phyloP scores from a whole-genome alignment of 2,888 invertebrate genomes.

The Cyclophora albipunctata region DNA sequence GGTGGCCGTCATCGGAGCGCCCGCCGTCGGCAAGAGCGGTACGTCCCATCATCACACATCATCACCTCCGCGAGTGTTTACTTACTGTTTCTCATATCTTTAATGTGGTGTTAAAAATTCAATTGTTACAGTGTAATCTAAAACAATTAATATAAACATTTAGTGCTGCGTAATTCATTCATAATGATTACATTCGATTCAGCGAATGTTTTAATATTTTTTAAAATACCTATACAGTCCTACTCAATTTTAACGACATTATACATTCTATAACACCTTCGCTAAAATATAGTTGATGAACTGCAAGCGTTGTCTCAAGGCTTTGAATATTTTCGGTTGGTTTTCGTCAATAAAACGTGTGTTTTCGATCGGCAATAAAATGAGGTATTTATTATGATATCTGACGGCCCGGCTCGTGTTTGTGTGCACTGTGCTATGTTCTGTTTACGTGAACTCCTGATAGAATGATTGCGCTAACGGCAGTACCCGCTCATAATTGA shows the following conservation, averaged over 20 bases:
- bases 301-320: constrained; percentile 30
- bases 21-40: constrained; percentile 96
- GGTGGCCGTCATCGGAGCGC: constrained; percentile 91
- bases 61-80: constrained; percentile 8
- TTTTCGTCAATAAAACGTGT: constrained; percentile 11
- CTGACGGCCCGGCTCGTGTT: too few relatives aligned
- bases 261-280: constrained; percentile 1
- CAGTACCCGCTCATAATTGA: too few relatives aligned
- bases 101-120: background rate
- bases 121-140: too few relatives aligned
- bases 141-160: too few relatives aligned
- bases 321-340: constrained; percentile 26
- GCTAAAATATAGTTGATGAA: constrained; percentile 27
- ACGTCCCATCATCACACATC: constrained; percentile 41
- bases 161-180: too few relatives aligned
- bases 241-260: too few relatives aligned
- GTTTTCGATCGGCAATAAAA: constrained; percentile 26
- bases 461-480: too few relatives aligned
- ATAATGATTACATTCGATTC: too few relatives aligned
- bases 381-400: constrained; percentile 21
- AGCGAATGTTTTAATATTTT: too few relatives aligned
- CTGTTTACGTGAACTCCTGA: too few relatives aligned
- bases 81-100: constrained; percentile 10
- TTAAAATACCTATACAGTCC: too few relatives aligned
- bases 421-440: too few relatives aligned